phyloP scores from a whole-genome alignment of 30 jellyfish, hydroid and myxozoan species.

The Rhopilema esculentum region DNA sequence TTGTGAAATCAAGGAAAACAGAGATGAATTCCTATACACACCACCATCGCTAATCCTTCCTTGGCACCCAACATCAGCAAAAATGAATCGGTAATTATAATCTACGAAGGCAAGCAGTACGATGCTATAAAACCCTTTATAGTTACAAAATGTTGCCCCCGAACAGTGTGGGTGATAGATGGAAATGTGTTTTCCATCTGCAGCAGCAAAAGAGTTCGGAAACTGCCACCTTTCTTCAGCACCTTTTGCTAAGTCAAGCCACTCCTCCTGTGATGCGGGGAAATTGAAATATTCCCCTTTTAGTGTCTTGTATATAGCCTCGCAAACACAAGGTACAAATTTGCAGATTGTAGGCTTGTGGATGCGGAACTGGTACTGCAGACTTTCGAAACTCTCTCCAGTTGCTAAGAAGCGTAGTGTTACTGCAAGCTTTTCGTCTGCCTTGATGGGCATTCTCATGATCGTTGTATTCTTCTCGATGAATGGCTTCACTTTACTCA shows the following conservation, averaged over 20 bases:
- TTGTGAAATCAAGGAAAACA: not conserved
- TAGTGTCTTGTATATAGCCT: conserved; percentile 14
- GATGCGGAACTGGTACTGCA: conserved; percentile 57
- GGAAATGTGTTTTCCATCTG: conserved; percentile 66
- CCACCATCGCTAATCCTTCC: conserved; percentile 81
- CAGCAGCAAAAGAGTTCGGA: conserved; percentile 64
- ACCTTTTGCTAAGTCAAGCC: conserved; percentile 40
- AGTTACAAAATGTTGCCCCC: conserved; percentile 52
- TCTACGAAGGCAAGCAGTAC: conserved; percentile 63
- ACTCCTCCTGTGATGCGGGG: conserved; percentile 48
- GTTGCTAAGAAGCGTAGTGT: conserved; percentile 67
- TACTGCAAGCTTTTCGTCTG: conserved; percentile 69
- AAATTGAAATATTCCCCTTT: conserved; percentile 29
- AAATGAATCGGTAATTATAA: conserved; percentile 34
- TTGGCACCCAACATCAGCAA: conserved; percentile 76
- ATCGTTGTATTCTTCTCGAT: conserved; percentile 29
- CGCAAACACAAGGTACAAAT: conserved; percentile 36
- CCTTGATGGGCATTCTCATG: conserved; percentile 31
- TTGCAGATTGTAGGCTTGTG: conserved; percentile 33
- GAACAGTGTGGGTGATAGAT: conserved; percentile 37
- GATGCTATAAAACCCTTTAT: conserved; percentile 66
- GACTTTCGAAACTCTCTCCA: conserved; percentile 52
- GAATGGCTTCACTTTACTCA: conserved; percentile 11
- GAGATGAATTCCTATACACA: conserved; percentile 37
- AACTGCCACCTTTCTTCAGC: conserved; percentile 62